phyloP scores from a whole-genome alignment of 2,113 vertebrate species.

The Hippocampus barbouri region DNA sequence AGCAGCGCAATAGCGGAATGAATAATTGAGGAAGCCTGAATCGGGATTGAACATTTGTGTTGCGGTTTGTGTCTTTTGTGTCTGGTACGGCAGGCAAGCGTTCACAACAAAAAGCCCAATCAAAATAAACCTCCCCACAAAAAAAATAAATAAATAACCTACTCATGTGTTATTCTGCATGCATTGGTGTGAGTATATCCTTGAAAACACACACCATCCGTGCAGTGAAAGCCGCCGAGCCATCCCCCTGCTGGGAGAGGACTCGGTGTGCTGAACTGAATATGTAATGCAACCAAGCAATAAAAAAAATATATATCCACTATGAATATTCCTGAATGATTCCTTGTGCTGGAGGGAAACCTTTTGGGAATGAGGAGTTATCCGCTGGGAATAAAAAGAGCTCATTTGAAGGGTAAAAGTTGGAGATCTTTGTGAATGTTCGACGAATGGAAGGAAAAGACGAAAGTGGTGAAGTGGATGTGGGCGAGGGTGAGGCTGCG shows the following conservation, averaged over 20 bases:
- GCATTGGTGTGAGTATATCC: background rate
- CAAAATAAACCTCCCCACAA: constrained; percentile 23
- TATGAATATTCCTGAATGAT: constrained; percentile 35
- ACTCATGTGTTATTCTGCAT: constrained; percentile 4
- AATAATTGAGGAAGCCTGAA: constrained; percentile 68
- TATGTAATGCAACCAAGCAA: background rate
- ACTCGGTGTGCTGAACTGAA: constrained; percentile 20
- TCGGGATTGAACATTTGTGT: constrained; percentile 63
- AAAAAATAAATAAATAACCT: constrained; percentile 14
- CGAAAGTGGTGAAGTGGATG: constrained; percentile 20
- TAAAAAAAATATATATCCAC: constrained; percentile 22
- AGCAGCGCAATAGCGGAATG: constrained; percentile 66
- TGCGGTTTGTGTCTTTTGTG: constrained; percentile 51
- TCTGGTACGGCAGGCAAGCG: constrained; percentile 29
- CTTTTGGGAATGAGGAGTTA: constrained; percentile 14
- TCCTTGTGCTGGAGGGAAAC: constrained; percentile 21
- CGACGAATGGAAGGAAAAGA: constrained; percentile 4
- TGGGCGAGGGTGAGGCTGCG: constrained; percentile 4
- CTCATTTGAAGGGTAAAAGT: constrained; percentile 25
- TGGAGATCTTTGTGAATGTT: constrained; percentile 21
- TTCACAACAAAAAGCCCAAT: constrained; percentile 33
- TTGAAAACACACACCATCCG: background rate
- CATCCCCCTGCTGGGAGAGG: background rate
- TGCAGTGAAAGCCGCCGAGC: background rate
- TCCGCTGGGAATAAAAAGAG: constrained; percentile 5